Evolutionary conservation across 2,888 invertebrate genomes (phyloP), one percentile per base, ranked within the genome.

Genomic region (Synanthedon vespiformis): DNA sequence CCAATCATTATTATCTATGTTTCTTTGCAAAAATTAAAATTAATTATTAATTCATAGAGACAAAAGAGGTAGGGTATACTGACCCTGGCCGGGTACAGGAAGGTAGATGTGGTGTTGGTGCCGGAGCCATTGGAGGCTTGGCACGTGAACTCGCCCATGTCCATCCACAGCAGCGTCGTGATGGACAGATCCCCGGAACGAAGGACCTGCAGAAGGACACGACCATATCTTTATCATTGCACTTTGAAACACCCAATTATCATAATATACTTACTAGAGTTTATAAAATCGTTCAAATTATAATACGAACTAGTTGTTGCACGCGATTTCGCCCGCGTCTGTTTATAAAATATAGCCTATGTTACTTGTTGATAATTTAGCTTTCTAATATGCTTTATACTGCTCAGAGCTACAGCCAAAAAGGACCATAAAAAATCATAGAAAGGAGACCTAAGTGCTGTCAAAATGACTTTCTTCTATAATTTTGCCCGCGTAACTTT

Each of bases 81-180:
- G 55, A 89, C 89, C 72, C 79, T 75, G 64, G 91, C 85, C 34
- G 95, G 94, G 74, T 95, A 94, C 48, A 95, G 78, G 82, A 94
- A 95, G 14, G 94, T 94, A 41, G 89, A 89, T 13, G 88, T 88
- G 1, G 82, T 72, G 58, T 91, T 90, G 54, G 88, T 84, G 11
- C 92, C 93, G 40, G 89, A 79, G 1, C 79, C 64, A 68, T 93
- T 94, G 56, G 89, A 86, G 0, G 94, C 94, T 48, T 89, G 81
- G 71, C 97, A 97, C 27, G 85, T 90, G 80, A 92, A 96, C 48
- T 89, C 89, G 14, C 95, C 96, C 95, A 96, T 95, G 63, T 95
- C 94, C 22, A 86, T 80, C 95, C 95, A 97, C 51, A 88, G 88
- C 4, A 96, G 89, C 2, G 90, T 81, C 2, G 89, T 82, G 57